A percentile compares a stretch with the other conserved stretches of the same genome.
These are phyloP conservation scores for Helarctos malayanus DNA, from an alignment of 2,797 vertebrate species.

Conservation along the genomic window DNA sequence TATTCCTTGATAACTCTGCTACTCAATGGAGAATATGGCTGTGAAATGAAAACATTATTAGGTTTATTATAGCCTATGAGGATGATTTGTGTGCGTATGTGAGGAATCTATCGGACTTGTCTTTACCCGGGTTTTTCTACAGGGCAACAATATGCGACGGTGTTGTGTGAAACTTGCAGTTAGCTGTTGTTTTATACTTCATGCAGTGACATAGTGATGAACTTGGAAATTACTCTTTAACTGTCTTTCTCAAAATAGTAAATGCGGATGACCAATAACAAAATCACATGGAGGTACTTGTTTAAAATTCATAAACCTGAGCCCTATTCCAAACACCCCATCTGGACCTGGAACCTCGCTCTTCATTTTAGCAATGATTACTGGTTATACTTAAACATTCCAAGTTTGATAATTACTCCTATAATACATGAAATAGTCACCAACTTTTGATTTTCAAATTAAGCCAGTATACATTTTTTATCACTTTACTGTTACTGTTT, in stretches of 20 bases:
- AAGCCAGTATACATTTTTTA: neutral
- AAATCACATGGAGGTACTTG: neutral
- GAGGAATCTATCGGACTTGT: neutral
- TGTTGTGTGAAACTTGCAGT: neutral
- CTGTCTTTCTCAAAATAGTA: slow-evolving; percentile 28
- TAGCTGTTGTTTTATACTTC: neutral
- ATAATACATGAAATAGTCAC: neutral
- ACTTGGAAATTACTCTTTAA: neutral
- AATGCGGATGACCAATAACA: neutral
- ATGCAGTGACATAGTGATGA: neutral
- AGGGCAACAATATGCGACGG: neutral
- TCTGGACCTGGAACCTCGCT: neutral
- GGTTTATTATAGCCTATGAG: neutral
- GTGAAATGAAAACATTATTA: neutral
- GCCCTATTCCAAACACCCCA: neutral
- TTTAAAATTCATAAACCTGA: neutral
- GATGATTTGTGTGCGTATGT: neutral
- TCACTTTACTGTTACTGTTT: neutral
- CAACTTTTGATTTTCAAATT: neutral
- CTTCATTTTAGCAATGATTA: neutral
- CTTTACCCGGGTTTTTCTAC: neutral
- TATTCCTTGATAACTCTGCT: slow-evolving; percentile 8
- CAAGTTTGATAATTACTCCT: neutral
- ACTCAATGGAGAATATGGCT: neutral
- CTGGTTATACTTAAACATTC: neutral